A percentile compares a stretch with the other conserved stretches of the same genome.
Conservation (phyloP, 2,797 vertebrate species). For the Monodelphis domestica region DNA sequence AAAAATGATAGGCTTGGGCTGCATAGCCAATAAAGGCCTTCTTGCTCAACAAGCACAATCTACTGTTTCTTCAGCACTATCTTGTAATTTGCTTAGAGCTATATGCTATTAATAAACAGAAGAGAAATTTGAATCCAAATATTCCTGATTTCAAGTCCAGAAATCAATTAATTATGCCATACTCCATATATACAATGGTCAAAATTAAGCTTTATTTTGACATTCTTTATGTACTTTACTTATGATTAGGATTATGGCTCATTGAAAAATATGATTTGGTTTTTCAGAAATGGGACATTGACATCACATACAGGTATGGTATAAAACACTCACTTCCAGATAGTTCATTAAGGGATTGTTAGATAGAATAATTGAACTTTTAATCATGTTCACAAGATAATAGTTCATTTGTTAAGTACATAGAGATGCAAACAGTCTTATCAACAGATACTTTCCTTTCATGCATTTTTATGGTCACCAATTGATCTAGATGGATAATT, state of each 20-base stretch:
- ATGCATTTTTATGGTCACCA: not conserved
- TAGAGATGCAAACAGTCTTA: not conserved
- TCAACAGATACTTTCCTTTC: too few relatives aligned
- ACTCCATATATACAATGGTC: not conserved
- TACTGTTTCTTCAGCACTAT: not conserved
- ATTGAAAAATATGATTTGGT: too few relatives aligned
- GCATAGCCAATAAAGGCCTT: not conserved
- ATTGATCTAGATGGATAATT: not conserved
- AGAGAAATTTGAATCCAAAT: not conserved
- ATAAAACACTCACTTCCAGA: not conserved
- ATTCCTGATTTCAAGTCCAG: not conserved
- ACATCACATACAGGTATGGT: too few relatives aligned
- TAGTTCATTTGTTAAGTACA: not conserved
- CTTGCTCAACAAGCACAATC: not conserved
- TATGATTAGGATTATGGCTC: too few relatives aligned
- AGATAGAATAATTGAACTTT: not conserved
- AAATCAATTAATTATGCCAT: not conserved
- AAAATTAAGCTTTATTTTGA: too few relatives aligned
- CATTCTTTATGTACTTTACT: too few relatives aligned
- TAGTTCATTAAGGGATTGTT: not conserved
- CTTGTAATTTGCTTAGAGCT: not conserved
- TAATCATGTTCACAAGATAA: not conserved
- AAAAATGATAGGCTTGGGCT: not conserved
- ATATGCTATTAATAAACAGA: not conserved
- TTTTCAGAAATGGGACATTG: too few relatives aligned